Conservation (phyloP, 2,113 vertebrate genomes). For the Peromyscus leucopus region DNA sequence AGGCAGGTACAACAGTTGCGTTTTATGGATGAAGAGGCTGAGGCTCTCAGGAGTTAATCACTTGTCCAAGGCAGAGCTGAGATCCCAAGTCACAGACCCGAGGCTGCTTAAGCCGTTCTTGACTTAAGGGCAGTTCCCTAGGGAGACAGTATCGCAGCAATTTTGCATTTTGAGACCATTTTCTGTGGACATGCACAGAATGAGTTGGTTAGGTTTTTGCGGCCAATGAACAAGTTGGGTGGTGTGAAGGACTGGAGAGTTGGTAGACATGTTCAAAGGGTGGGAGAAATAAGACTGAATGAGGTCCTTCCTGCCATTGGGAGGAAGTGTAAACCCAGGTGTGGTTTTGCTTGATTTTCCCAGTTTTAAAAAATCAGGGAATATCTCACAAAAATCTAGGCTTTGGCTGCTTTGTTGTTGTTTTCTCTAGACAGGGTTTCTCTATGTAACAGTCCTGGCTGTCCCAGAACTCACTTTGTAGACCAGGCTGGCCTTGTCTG, state of each 20-base stretch:
- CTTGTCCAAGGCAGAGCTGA: not conserved
- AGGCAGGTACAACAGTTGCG: not conserved
- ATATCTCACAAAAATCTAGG: not conserved
- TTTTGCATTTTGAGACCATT: not conserved
- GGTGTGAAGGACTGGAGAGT: not conserved
- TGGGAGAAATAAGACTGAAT: not conserved
- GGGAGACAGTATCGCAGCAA: not conserved
- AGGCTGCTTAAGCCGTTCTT: not conserved
- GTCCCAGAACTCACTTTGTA: too few species aligned
- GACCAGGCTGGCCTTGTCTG: too few species aligned
- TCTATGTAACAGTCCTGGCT: too few species aligned
- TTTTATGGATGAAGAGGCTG: not conserved
- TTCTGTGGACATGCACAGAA: not conserved
- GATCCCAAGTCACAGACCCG: not conserved
- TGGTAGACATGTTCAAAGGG: not conserved
- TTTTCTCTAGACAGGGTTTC: too few species aligned
- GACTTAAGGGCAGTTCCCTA: not conserved
- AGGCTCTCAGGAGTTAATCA: not conserved
- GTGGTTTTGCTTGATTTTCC: not conserved
- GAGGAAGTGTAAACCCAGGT: not conserved
- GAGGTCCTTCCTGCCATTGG: not conserved
- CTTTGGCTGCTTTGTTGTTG: not conserved
- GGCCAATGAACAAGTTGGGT: not conserved
- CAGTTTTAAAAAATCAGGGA: slow-evolving; percentile 6
- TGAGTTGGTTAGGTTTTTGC: not conserved